Evolutionary conservation across 1,140 invertebrate species (phyloP).

Genomic region (Gryon sp.): DNA sequence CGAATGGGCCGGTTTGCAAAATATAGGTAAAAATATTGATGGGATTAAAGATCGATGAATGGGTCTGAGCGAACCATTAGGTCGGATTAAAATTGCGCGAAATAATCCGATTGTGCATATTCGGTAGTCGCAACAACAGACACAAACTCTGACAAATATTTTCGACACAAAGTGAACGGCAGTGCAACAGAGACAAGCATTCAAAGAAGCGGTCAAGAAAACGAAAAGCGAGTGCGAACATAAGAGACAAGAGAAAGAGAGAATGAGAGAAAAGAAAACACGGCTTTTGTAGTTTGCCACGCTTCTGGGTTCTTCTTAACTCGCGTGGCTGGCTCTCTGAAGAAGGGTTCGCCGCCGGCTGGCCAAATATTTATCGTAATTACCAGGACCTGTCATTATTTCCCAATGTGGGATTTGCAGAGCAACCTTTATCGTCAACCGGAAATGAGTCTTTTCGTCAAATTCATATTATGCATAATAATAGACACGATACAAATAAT

Average conservation of each 20-base stretch:
- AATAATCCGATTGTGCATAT: slow-evolving; percentile 68
- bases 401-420: slow-evolving; percentile 58
- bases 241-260: background rate
- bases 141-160: no score
- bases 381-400: slow-evolving; percentile 66
- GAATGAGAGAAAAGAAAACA: slow-evolving; percentile 12
- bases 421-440: slow-evolving; percentile 39
- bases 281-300: slow-evolving; percentile 45
- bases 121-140: slow-evolving; percentile 54
- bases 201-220: slow-evolving; percentile 11
- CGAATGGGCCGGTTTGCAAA: slow-evolving; percentile 70
- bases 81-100: slow-evolving; percentile 70
- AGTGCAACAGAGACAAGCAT: no score
- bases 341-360: slow-evolving; percentile 78
- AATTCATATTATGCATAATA: slow-evolving; percentile 59
- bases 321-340: slow-evolving; percentile 71
- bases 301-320: slow-evolving; percentile 66
- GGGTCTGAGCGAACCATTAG: slow-evolving; percentile 67
- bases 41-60: slow-evolving; percentile 67
- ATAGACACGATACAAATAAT: no score
- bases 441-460: slow-evolving; percentile 50
- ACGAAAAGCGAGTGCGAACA: background rate
- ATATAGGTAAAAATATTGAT: slow-evolving; percentile 78
- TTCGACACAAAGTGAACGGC: no score
- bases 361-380: slow-evolving; percentile 80